Conservation (phyloP, 2,888 invertebrate species). For the Melinaea menophilus region DNA sequence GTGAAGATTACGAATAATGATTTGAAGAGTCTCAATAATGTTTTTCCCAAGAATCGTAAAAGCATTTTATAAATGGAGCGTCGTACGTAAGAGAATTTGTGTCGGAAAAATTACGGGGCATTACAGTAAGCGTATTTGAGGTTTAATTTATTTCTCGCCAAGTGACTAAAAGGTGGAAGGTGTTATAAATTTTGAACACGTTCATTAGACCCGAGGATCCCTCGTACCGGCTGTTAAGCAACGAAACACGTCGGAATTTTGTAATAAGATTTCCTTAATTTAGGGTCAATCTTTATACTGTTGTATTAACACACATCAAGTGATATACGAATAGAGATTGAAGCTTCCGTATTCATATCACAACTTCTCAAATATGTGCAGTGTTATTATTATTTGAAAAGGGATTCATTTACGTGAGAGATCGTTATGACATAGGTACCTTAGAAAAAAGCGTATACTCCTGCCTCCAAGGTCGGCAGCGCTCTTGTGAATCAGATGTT, state of each 20-base stretch:
- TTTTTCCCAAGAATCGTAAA: slow-evolving; percentile 19
- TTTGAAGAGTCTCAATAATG: slow-evolving; percentile 22
- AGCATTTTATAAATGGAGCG: slow-evolving; percentile 7
- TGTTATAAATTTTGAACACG: slow-evolving; percentile 73
- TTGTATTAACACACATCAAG: no score
- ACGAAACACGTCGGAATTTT: slow-evolving; percentile 74
- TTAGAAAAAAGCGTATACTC: no score
- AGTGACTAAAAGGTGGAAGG: slow-evolving; percentile 66
- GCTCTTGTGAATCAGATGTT: no score
- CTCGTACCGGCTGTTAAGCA: slow-evolving; percentile 62
- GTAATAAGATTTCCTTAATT: slow-evolving; percentile 76
- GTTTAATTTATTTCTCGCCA: slow-evolving; percentile 45
- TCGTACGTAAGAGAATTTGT: slow-evolving; percentile 17
- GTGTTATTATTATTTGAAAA: no score
- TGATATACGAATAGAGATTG: no score
- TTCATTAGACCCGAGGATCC: slow-evolving; percentile 64
- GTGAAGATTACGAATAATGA: slow-evolving; percentile 23
- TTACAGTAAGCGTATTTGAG: slow-evolving; percentile 49
- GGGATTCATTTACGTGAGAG: no score
- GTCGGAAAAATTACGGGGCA: slow-evolving; percentile 35
- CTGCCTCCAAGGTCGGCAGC: no score
- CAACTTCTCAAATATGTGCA: no score
- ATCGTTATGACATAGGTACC: no score
- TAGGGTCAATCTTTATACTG: slow-evolving; percentile 41
- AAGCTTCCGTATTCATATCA: no score